Evolutionary conservation across 2,797 vertebrate species (phyloP).

Genomic region (Enteromius anoplus): DNA sequence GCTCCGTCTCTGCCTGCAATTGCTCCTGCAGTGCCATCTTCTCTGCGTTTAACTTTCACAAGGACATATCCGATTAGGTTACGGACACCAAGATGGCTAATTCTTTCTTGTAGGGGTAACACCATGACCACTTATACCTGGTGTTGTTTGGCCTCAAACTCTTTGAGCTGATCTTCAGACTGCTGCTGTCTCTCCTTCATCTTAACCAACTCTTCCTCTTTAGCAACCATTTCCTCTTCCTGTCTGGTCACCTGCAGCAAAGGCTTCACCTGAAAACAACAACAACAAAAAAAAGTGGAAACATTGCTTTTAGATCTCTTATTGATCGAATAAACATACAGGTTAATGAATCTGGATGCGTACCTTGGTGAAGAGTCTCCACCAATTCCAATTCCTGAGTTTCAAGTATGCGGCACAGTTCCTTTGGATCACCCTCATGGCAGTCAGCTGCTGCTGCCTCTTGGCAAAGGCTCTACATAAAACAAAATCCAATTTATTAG

Average conservation of each 20-base stretch:
- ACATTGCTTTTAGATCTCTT: background rate
- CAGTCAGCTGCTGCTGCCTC: conserved; percentile 86
- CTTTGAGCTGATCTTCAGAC: conserved; percentile 82
- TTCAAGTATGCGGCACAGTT: conserved; percentile 90
- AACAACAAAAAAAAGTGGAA: background rate
- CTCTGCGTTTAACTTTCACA: conserved; percentile 77
- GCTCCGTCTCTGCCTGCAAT: conserved; percentile 93
- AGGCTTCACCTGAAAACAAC: conserved; percentile 80
- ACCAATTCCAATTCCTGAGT: conserved; percentile 90
- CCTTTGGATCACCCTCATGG: conserved; percentile 88
- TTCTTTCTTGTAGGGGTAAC: background rate
- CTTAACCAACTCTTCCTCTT: conserved; percentile 85
- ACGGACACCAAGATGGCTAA: background rate
- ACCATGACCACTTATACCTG: conserved; percentile 71
- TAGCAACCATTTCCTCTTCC: conserved; percentile 87
- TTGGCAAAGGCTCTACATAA: conserved; percentile 82
- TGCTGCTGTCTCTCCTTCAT: conserved; percentile 87
- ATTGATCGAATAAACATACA: background rate
- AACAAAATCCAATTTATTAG: background rate
- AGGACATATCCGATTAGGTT: background rate
- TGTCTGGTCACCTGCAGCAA: conserved; percentile 86
- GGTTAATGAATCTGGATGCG: background rate
- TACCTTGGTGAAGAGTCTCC: conserved; percentile 90
- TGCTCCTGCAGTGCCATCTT: conserved; percentile 90
- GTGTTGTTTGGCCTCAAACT: conserved; percentile 83